Evolutionary conservation across 30 jellyfish, hydroid and myxozoan genomes (phyloP), one percentile per base, ranked within the genome.

Genomic region (Mastigias papua): DNA sequence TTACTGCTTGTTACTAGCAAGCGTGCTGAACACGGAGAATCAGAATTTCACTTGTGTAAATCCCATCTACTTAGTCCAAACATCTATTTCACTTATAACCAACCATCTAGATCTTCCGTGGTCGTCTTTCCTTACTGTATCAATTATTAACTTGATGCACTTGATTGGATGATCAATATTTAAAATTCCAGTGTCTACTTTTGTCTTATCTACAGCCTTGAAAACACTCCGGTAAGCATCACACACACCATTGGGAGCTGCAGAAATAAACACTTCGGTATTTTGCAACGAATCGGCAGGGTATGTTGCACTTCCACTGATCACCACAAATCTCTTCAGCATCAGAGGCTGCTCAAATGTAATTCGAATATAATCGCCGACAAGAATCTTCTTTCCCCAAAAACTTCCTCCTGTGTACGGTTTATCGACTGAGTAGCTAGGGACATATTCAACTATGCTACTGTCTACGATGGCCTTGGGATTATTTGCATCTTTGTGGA

Each of bases 361-460:
- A 17, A 95, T 58, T 19, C 88, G 92, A 21, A 95, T 69, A 29
- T 57, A 30, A 72, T 90, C 97, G 2, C 97, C 99, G 27, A 28
- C 89, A 19, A 22, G 20, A 10, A 95, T 68, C 8, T 46, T 66
- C 88, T 95, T 95, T 0, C 97, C 97, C 99, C 99, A 95, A 83
- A 90, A 95, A 34, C 66, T 27, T 34, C 97, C 98, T 35, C 74
- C 60, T n/a, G 84, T 67, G 3, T 89, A 88, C 1, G 98, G 92
- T 19, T 80, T 51, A 9, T 61, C 68, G 22, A 95, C 77, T 20
- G 93, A 71, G 85, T 90, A 91, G 26, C 84, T 82, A 0, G 71
- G 88, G 0, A 86, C 99, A 49, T 30, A 65, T 10, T 95, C 97
- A n/a, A 62, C 62, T 11, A 95, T 86, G 33, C 92, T 90, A 15